A percentile compares a stretch with the other conserved stretches of the same genome.
Conservation (phyloP, 2,888 invertebrate species). For the Rhingia campestris region DNA sequence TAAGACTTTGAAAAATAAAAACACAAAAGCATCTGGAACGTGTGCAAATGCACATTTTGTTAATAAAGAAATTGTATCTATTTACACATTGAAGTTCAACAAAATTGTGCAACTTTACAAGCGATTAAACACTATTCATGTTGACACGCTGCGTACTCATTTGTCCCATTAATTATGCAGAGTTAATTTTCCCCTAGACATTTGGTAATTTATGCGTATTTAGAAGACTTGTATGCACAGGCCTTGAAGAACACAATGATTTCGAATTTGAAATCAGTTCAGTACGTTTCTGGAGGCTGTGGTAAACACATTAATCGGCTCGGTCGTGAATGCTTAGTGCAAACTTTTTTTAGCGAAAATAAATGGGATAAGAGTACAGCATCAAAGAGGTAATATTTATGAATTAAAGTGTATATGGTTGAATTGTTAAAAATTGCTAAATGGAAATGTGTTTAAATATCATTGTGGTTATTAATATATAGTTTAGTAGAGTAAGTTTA, state of each 20-base stretch:
- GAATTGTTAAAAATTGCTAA: neutral
- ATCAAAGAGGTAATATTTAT: neutral
- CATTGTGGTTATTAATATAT: no score
- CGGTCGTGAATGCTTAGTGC: slow-evolving; percentile 29
- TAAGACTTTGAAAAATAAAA: neutral
- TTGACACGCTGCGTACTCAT: slow-evolving; percentile 61
- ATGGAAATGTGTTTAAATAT: no score
- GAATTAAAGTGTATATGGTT: slow-evolving; percentile 5
- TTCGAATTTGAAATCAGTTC: slow-evolving; percentile 5
- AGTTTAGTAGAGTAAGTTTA: no score
- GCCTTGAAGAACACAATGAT: slow-evolving; percentile 16
- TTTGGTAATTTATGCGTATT: slow-evolving; percentile 54
- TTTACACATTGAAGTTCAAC: neutral
- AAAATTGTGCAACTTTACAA: slow-evolving; percentile 27
- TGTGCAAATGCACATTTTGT: slow-evolving; percentile 16
- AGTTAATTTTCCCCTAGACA: slow-evolving; percentile 53
- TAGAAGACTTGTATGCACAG: slow-evolving; percentile 7
- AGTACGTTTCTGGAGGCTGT: slow-evolving; percentile 52
- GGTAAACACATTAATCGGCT: slow-evolving; percentile 18
- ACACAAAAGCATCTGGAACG: neutral
- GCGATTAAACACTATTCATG: slow-evolving; percentile 48
- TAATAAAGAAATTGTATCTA: slow-evolving; percentile 1
- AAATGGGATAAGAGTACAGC: slow-evolving; percentile 29
- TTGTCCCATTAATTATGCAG: slow-evolving; percentile 71
- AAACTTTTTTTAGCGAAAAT: slow-evolving; percentile 23